Evolutionary conservation across 2,888 invertebrate genomes (phyloP).

Genomic region (Baronia brevicornis): DNA sequence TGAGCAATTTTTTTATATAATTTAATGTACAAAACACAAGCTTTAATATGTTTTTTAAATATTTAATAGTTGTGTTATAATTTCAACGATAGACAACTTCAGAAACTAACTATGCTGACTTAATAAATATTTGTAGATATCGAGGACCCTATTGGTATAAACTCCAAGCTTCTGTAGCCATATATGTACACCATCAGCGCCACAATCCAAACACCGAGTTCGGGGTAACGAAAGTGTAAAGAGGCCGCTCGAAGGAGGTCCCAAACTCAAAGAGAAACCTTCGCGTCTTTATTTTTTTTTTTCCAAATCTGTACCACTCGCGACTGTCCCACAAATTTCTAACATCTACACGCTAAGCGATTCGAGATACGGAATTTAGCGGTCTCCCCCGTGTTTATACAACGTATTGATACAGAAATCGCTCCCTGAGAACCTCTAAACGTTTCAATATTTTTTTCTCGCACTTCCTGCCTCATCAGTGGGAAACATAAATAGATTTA

Average conservation of each 20-base stretch:
- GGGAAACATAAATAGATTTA: constrained; percentile 64
- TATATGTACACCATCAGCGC: constrained; percentile 1
- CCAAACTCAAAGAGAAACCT: neutral
- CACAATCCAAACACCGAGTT: constrained; percentile 5
- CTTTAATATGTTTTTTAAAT: no score
- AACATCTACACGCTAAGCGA: constrained; percentile 34
- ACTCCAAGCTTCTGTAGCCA: constrained; percentile 7
- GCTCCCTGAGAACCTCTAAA: constrained; percentile 35
- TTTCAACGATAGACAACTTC: no score
- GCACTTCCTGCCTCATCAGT: constrained; percentile 41
- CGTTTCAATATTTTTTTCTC: constrained; percentile 34
- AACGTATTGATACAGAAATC: constrained; percentile 46
- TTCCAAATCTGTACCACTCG: constrained; percentile 19
- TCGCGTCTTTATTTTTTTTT: constrained; percentile 16
- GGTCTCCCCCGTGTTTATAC: constrained; percentile 54
- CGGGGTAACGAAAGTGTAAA: constrained; percentile 5
- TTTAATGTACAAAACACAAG: no score
- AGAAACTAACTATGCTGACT: no score
- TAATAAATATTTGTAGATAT: no score
- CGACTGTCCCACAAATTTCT: constrained; percentile 23
- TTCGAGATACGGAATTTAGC: constrained; percentile 70
- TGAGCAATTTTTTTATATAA: no score
- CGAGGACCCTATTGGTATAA: constrained; percentile 2
- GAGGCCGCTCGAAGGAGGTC: constrained; percentile 6
- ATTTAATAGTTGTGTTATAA: no score